Evolutionary conservation across 2,797 vertebrate genomes (phyloP), one percentile per base, ranked within the genome.

Genomic region (Urophycis tenuis): DNA sequence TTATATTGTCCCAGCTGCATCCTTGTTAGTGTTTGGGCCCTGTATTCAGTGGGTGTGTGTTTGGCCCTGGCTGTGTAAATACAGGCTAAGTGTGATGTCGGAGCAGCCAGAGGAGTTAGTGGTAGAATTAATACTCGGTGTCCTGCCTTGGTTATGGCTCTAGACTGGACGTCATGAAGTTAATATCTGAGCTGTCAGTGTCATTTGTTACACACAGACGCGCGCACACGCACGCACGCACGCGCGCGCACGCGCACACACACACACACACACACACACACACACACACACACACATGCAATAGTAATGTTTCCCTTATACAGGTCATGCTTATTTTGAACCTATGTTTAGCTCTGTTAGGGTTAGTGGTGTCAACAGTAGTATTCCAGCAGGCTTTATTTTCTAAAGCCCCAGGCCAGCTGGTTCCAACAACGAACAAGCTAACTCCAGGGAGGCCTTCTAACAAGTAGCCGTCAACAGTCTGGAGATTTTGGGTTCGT

Each of bases 401-500:
- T 76, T 71, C 72, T 35, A 34, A 41, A 29, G 25, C 60, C 9
- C 9, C n/a, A 64, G 53, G 41, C 33, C 15, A 33, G 31, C 75
- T 32, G 72, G 71, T 84, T 81, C 78, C 64, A 81, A 74, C 77
- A 78, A 53, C 31, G 34, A 72, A 60, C 41, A 34, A 77, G 76
- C 79, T 76, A 71, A 25, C 53, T 35, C 9, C 81, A 84, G 25
- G n/a, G 45, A 75, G 39, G 79, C 75, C 78, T 85, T 85, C 81
- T 79, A 71, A 78, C 76, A 75, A 81, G 75, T 22, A 60, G 77
- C 69, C 33, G 25, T 82, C 69, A 76, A 15, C 77, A 64, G 74
- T 36, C 78, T 71, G 22, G 22, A n/a, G 22, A 60, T n/a, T 25
- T n/a, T 72, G 77, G 77, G 87, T 84, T 88, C 85, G 85, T 84